Evolutionary conservation across 2,888 invertebrate species (phyloP).

Genomic region (Drosophila putrida): DNA sequence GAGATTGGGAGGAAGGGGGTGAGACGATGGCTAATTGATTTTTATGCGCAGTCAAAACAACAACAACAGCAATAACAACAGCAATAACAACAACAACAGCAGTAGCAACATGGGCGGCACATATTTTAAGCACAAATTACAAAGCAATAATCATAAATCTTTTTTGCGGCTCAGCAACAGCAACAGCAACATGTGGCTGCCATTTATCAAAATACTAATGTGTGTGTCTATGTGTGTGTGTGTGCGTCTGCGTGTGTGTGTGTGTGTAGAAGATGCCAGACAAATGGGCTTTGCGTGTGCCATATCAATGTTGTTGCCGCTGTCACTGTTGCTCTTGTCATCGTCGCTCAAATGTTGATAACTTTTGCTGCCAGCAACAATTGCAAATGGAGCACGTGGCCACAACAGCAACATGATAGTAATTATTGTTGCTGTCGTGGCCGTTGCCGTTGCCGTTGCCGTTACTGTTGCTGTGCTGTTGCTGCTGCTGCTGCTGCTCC

Average conservation of each 20-base stretch:
- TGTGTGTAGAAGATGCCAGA: slow-evolving; percentile 69
- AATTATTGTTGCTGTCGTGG: slow-evolving; percentile 56
- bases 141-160: slow-evolving; percentile 80
- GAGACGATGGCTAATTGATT: slow-evolving; percentile 67
- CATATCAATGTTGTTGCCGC: slow-evolving; percentile 56
- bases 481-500: slow-evolving; percentile 46
- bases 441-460: slow-evolving; percentile 40
- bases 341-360: slow-evolving; percentile 67
- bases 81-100: slow-evolving; percentile 34
- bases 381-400: slow-evolving; percentile 71
- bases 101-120: slow-evolving; percentile 66
- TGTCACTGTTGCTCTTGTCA: slow-evolving; percentile 54
- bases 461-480: slow-evolving; percentile 44
- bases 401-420: slow-evolving; percentile 52
- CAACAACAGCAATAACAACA: slow-evolving; percentile 37
- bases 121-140: slow-evolving; percentile 80
- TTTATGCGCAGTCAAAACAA: slow-evolving; percentile 61
- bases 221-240: slow-evolving; percentile 20
- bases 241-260: slow-evolving; percentile 41
- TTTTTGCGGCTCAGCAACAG: slow-evolving; percentile 72
- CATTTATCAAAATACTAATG: slow-evolving; percentile 72
- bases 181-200: slow-evolving; percentile 69
- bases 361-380: slow-evolving; percentile 56
- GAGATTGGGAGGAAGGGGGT: background rate
- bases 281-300: slow-evolving; percentile 77